Base-by-base conservation (phyloP, 2,113 vertebrate species). In the Tragelaphus buxtoni region DNA sequence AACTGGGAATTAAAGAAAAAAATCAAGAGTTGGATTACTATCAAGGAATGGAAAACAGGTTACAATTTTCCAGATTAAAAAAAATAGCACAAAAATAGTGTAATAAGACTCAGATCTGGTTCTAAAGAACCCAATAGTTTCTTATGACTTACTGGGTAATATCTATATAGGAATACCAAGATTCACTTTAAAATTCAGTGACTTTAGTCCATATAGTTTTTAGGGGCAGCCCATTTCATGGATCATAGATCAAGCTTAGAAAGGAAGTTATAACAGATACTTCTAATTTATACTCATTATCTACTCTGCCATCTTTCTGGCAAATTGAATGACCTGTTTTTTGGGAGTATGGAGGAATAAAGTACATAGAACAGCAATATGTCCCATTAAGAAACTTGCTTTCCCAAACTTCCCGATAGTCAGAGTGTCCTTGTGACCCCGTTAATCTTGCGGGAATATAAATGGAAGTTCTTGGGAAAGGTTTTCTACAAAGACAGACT, bases 181-280 rank as follows among this genome's bases (percentile, higher is more conserved):
- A 83, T 79, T 76, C 51, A 55, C 58, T 83, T 92, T 82, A 51
- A 94, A 95, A 94, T 81, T 60, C 45, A 86, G 17, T 94, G 63
- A 74, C 28, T 88, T 22, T 1, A 35, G 77, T 93, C 55, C 45
- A 42, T 72, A 12, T 76, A 53, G 24, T 26, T 87, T 53, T n/a
- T 24, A 13, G 53, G 45, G 72, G n/a, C 49, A 90, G 17, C 16
- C 45, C 55, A 85, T 9, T 72, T 28, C 56, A 91, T 35, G 24
- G 42, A n/a, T 89, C 11, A 76, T 35, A 81, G 45, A 63, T 47
- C 16, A 65, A 65, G 4, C 13, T 47, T 76, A 60, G 86, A 51
- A 55, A 65, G 45, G 20, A 9, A 79, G 28, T 32, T 53, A 28
- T 22, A 35, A 49, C 20, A 53, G 30, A 60, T 32, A 83, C 10